These are phyloP conservation scores for Pangasius djambal DNA, from an alignment of 2,797 vertebrate genomes.

Conservation along the genomic window DNA sequence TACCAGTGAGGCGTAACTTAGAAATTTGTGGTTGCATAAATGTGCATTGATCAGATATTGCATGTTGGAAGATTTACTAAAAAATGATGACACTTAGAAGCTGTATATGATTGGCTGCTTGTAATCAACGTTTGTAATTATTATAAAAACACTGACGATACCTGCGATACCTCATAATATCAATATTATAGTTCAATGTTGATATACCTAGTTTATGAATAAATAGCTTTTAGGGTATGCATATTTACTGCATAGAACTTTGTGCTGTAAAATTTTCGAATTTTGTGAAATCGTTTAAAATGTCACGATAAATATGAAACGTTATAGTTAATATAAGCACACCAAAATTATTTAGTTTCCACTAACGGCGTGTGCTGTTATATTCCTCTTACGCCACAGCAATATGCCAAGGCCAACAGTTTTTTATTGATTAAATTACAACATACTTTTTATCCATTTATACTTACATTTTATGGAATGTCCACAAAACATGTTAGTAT, in stretches of 20 bases:
- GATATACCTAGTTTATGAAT: background rate
- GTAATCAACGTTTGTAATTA: too few species aligned
- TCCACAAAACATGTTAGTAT: background rate
- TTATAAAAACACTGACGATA: too few species aligned
- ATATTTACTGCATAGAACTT: background rate
- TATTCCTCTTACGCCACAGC: background rate
- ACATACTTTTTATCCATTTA: background rate
- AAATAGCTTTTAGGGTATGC: background rate
- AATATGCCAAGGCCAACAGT: background rate
- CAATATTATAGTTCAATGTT: background rate
- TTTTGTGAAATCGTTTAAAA: background rate
- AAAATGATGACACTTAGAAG: too few species aligned
- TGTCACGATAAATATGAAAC: too few species aligned
- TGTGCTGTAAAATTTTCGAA: background rate
- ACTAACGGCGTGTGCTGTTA: background rate
- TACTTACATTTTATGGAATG: background rate
- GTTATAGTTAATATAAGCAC: background rate
- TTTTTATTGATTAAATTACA: background rate
- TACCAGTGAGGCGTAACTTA: background rate
- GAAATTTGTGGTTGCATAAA: background rate
- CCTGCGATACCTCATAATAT: background rate
- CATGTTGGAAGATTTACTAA: background rate
- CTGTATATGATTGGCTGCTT: too few species aligned
- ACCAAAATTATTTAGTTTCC: background rate
- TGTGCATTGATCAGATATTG: background rate